phyloP scores from a whole-genome alignment of 2,888 invertebrate species.

The Conomelus anceps region DNA sequence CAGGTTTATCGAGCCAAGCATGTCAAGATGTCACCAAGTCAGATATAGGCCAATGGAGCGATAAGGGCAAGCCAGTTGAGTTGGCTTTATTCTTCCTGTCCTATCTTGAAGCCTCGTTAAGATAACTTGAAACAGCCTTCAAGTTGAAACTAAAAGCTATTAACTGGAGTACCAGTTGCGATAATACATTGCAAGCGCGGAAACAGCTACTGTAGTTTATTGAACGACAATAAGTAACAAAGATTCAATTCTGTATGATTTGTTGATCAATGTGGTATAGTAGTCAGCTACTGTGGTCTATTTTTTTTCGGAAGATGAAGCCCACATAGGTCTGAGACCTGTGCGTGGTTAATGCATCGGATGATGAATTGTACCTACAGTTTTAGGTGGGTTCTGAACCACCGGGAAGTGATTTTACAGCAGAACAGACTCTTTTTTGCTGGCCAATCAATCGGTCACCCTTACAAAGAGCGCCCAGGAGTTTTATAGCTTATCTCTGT shows the following conservation, averaged over 20 bases:
- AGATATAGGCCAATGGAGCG: neutral
- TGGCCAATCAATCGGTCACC: too few relatives aligned
- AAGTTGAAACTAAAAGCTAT: neutral
- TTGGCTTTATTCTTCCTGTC: neutral
- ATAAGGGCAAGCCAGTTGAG: neutral
- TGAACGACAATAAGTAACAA: neutral
- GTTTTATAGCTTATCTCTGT: too few relatives aligned
- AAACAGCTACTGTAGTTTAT: neutral
- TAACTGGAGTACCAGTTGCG: neutral
- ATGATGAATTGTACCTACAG: too few relatives aligned
- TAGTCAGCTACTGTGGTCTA: too few relatives aligned
- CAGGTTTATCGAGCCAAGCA: neutral
- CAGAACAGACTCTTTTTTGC: too few relatives aligned
- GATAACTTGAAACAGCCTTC: neutral
- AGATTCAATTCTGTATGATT: neutral
- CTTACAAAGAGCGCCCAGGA: too few relatives aligned
- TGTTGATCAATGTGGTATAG: too few relatives aligned
- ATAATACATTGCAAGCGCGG: neutral
- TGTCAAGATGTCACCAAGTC: neutral
- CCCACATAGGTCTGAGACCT: too few relatives aligned
- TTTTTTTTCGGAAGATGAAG: too few relatives aligned
- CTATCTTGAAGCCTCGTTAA: neutral
- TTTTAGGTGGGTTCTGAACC: too few relatives aligned
- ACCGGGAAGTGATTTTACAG: too few relatives aligned
- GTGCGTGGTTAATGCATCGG: too few relatives aligned